Conservation (phyloP, 2,797 vertebrate species). For the Cyclura pinguis region DNA sequence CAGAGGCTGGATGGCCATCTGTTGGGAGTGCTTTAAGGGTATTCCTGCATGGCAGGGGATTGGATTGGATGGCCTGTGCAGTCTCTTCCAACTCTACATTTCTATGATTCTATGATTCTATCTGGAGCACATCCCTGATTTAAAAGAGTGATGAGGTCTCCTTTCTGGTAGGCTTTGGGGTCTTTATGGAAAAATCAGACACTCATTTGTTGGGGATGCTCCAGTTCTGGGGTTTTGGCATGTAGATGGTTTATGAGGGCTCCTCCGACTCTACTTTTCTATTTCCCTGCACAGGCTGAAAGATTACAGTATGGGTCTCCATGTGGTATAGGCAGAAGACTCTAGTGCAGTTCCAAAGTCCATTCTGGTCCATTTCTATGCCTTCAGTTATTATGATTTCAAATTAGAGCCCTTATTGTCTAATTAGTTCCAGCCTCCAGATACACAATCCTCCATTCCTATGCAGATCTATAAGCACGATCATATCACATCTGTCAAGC, state of each 20-base stretch:
- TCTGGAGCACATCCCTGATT: no score
- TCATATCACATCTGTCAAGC: not conserved
- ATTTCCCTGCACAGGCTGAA: not conserved
- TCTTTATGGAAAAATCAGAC: not conserved
- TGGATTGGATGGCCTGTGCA: no score
- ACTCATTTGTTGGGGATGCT: not conserved
- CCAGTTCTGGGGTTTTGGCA: not conserved
- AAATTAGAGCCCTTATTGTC: not conserved
- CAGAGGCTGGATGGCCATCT: no score
- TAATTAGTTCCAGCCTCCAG: not conserved
- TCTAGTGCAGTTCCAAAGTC: not conserved
- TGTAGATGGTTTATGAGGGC: not conserved
- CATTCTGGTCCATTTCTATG: not conserved
- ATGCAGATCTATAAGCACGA: not conserved
- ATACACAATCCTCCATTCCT: not conserved
- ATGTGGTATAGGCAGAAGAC: rapidly evolving
- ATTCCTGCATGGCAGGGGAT: no score
- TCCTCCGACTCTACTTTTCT: not conserved
- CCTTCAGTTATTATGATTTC: not conserved
- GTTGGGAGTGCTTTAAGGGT: no score
- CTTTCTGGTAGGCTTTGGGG: not conserved
- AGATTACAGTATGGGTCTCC: not conserved
- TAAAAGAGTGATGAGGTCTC: no score
- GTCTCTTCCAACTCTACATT: no score
- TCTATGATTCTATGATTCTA: no score